Evolutionary conservation across 1,140 invertebrate species (phyloP), one percentile per base, ranked within the genome.

Genomic region (Octopus bimaculoides): DNA sequence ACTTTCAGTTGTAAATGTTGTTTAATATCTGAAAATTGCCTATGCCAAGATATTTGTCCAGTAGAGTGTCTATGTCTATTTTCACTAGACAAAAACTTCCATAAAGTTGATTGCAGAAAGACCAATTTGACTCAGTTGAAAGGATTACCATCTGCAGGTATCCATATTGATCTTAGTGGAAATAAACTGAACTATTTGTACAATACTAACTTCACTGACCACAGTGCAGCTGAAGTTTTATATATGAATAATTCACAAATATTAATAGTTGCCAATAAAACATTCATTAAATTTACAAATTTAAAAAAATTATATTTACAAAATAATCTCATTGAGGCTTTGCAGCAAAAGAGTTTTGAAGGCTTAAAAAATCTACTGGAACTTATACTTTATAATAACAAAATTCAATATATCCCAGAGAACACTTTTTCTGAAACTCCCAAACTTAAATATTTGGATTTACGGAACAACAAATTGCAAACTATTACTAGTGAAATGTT

Each of bases 241-340:
- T 82, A 84, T 74, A 76, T 87, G 3, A 85, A 86, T 75, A 77
- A 84, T 79, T 85, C 83, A n/a, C 77, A 83, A 12, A 83, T 87
- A 41, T 54, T 82, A 6, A 54, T 52, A 10, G 79, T 87, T 14
- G 78, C 84, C 41, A 82, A 83, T 77, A 69, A 77, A 52, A 82
- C 81, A 0, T 87, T 87, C 75, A 79, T 73, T 6, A 83, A 81
- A 5, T 56, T 86, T 14, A 80, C 77, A 9, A 71, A 77, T 54
- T 76, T 86, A 10, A 75, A 81, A 61, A 61, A 10, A 17, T 73
- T 87, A 10, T 82, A 82, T 74, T 79, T 87, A 4, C 80, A 85
- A 55, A 54, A 84, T 26, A 87, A 87, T 73, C 52, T 56, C 14
- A 71, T 87, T 3, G 54, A 66, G 53, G 54, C 74, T 17, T 77